phyloP scores from a whole-genome alignment of 1,140 invertebrate species.

The Ceratosolen solmsi region DNA sequence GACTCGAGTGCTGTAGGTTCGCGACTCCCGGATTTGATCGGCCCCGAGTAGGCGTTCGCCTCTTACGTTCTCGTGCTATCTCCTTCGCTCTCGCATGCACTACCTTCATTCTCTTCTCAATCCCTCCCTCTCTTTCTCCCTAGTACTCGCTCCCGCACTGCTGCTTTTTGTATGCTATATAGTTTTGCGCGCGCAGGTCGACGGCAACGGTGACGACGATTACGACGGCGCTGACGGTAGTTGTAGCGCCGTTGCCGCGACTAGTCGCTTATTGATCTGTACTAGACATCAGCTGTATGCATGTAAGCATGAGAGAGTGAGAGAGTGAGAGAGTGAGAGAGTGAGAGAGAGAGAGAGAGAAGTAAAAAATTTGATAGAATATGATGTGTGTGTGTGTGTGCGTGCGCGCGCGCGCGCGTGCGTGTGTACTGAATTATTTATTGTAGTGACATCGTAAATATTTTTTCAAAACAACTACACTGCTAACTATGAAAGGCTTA shows the following conservation, averaged over 20 bases:
- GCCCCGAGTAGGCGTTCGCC: not conserved
- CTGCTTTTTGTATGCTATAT: not conserved
- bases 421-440: too few species aligned
- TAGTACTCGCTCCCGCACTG: not conserved
- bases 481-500: not conserved
- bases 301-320: not conserved
- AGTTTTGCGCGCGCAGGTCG: constrained; percentile 31
- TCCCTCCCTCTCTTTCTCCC: not conserved
- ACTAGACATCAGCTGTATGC: constrained; percentile 57
- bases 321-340: not conserved
- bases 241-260: not conserved
- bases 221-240: not conserved
- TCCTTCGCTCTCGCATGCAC: not conserved
- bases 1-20: constrained; percentile 33
- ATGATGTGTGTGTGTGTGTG: too few species aligned
- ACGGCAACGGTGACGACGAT: not conserved
- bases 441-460: not conserved
- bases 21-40: constrained; percentile 61
- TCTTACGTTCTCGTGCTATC: not conserved
- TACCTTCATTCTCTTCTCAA: not conserved
- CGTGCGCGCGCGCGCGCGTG: too few species aligned
- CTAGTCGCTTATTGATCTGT: constrained; percentile 59
- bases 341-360: not conserved
- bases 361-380: not conserved
- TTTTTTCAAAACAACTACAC: not conserved